A percentile compares a stretch with the other conserved stretches of the same genome.
These are phyloP conservation scores for Eustalomyia histrio DNA, from an alignment of 2,888 invertebrate species.

Conservation along the genomic window DNA sequence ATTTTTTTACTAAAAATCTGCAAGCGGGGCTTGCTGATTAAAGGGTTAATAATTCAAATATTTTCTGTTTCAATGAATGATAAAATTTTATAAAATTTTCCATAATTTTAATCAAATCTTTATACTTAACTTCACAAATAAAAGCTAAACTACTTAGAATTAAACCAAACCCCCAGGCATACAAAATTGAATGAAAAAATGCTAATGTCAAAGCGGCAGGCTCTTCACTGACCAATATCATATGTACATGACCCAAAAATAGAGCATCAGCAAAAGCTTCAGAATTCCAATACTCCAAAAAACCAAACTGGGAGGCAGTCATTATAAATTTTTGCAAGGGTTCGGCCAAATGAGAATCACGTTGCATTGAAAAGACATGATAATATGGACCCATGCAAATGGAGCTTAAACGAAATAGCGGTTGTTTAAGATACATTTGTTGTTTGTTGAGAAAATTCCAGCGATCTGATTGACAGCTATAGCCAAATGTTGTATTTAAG, in stretches of 20 bases:
- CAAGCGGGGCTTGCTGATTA: too few relatives aligned
- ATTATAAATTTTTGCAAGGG: slow-evolving; percentile 69
- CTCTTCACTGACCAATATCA: slow-evolving; percentile 61
- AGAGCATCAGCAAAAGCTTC: slow-evolving; percentile 71
- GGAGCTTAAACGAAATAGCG: slow-evolving; percentile 70
- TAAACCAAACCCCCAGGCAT: slow-evolving; percentile 69
- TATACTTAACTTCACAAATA: slow-evolving; percentile 15
- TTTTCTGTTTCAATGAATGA: too few relatives aligned
- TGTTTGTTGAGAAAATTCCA: slow-evolving; percentile 72
- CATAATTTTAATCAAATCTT: slow-evolving; percentile 47
- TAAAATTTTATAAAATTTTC: neutral
- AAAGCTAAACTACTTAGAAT: slow-evolving; percentile 67
- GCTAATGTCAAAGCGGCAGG: slow-evolving; percentile 67
- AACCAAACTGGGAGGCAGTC: slow-evolving; percentile 69
- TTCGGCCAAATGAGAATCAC: slow-evolving; percentile 70
- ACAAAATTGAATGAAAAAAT: slow-evolving; percentile 69
- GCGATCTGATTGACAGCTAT: slow-evolving; percentile 71
- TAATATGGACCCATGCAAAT: slow-evolving; percentile 73
- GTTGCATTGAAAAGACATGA: slow-evolving; percentile 70
- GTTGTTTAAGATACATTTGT: slow-evolving; percentile 68
- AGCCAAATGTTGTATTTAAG: slow-evolving; percentile 71
- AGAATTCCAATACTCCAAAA: slow-evolving; percentile 68
- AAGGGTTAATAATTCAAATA: too few relatives aligned
- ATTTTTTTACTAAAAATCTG: too few relatives aligned
- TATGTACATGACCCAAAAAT: slow-evolving; percentile 61